phyloP scores from a whole-genome alignment of 2,797 vertebrate genomes.

The Lates japonicus region DNA sequence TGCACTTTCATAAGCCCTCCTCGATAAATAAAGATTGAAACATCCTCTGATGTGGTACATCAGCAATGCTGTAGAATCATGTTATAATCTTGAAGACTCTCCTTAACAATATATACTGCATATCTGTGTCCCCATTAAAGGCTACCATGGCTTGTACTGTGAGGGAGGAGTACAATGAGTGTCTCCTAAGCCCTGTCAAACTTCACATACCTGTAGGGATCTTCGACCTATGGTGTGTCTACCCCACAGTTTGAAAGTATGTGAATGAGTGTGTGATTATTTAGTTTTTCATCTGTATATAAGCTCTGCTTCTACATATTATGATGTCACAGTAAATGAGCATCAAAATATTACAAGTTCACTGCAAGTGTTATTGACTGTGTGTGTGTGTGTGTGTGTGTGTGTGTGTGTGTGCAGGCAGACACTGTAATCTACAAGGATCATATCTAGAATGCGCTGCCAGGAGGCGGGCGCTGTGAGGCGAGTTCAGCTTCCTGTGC shows the following conservation, averaged over 20 bases:
- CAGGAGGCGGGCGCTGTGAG: conserved; percentile 95
- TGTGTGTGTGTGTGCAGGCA: conserved; percentile 81
- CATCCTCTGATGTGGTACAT: not conserved
- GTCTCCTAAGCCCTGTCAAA: conserved; percentile 97
- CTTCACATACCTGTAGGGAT: conserved; percentile 93
- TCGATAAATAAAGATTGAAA: not conserved
- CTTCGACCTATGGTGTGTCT: conserved; percentile 95
- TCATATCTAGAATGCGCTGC: conserved; percentile 93
- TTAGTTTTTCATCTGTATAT: not conserved
- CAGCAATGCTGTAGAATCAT: conserved; percentile 6
- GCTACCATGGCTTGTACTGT: conserved; percentile 98
- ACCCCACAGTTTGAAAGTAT: conserved; percentile 94
- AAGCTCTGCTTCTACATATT: not conserved
- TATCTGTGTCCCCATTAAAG: conserved; percentile 79
- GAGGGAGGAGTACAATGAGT: conserved; percentile 98
- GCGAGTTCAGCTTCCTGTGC: conserved; percentile 91
- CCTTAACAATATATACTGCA: conserved; percentile 2
- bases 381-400: conserved; percentile 21
- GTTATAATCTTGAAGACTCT: not conserved
- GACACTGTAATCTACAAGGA: conserved; percentile 95
- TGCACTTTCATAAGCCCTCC: not conserved
- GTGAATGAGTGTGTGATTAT: not conserved
- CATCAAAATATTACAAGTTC: not conserved
- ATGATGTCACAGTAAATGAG: not conserved
- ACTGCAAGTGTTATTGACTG: no score